Percentiles rank a stretch among this genome's conserved stretches.
Conservation (phyloP, 2,888 invertebrate species). For the Epinotia demarniana region DNA sequence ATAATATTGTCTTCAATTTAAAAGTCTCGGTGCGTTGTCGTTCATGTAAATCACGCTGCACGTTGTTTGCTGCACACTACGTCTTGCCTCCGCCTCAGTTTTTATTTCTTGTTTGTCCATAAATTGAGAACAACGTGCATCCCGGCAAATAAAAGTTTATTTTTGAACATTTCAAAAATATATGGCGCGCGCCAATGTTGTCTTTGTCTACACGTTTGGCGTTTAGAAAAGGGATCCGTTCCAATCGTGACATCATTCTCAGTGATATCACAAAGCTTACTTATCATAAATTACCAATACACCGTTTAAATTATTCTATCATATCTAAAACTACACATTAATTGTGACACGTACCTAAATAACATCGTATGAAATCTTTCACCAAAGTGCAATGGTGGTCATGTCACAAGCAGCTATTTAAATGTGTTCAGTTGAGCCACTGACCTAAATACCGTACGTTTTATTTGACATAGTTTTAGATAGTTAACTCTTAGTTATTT, state of each 20-base stretch:
- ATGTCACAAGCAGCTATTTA: not conserved
- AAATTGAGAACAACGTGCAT: constrained; percentile 52
- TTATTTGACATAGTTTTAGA: not conserved
- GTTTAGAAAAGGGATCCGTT: not conserved
- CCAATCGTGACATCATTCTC: not conserved
- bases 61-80: constrained; percentile 50
- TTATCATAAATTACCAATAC: not conserved
- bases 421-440: not conserved
- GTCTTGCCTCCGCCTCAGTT: constrained; percentile 52
- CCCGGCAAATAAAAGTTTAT: constrained; percentile 52
- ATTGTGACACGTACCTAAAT: too few relatives aligned
- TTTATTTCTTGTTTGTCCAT: constrained; percentile 53
- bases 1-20: constrained; percentile 53
- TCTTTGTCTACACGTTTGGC: constrained; percentile 14
- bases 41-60: constrained; percentile 53
- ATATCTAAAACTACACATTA: too few relatives aligned
- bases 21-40: constrained; percentile 46
- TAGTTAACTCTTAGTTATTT: too few relatives aligned
- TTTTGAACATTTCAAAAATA: constrained; percentile 46
- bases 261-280: not conserved
- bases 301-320: not conserved
- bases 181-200: constrained; percentile 35
- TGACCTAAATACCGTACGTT: not conserved
- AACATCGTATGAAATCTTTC: not conserved
- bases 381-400: not conserved